Evolutionary conservation across 2,888 invertebrate genomes (phyloP), one percentile per base, ranked within the genome.

Genomic region (Eupithecia centaureata): DNA sequence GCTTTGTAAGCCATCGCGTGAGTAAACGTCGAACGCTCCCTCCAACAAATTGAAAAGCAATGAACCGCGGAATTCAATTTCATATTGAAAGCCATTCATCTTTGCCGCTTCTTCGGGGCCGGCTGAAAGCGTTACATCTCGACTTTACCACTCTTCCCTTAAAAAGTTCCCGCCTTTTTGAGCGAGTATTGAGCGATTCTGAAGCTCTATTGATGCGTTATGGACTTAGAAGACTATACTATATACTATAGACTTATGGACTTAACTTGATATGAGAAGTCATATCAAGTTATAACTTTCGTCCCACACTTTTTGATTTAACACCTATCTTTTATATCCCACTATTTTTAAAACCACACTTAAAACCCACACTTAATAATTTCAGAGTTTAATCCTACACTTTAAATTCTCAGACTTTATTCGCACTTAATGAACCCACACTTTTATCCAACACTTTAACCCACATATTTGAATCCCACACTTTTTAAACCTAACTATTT

Each of bases 1-100:
- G 68, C 12, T 22, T 12, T 32, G 18, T 33, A 62, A n/a, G 54
- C 61, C 38, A 51, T 57, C 59, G 62, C 47, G 47, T 25, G 47
- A 30, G 88, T 88, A 90, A 91, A 87, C 88, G 90, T 82, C 85
- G 87, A 88, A 85, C 90, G 91, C 85, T 89, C 90, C 65, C 87
- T 85, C 88, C 85, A 88, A 92, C 92, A 93, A 93, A 94, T 94
- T 94, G 94, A 94, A 94, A 94, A 92, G 94, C 94, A 94, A 94
- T 94, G 94, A 94, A 94, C 94, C 94, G 93, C 94, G 93, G 94
- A 94, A 95, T 95, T 95, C 94, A 95, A 95, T 95, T 94, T 95
- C 94, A 94, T 94, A 94, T 94, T 94, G 94, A 94, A 94, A 94
- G 92, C 93, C 92, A 92, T 93, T 93, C 92, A 92, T 93, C 93